Percentiles rank a stretch among this genome's conserved stretches.
Conservation (phyloP, 2,797 vertebrate species). For the Gallinago solitaria region DNA sequence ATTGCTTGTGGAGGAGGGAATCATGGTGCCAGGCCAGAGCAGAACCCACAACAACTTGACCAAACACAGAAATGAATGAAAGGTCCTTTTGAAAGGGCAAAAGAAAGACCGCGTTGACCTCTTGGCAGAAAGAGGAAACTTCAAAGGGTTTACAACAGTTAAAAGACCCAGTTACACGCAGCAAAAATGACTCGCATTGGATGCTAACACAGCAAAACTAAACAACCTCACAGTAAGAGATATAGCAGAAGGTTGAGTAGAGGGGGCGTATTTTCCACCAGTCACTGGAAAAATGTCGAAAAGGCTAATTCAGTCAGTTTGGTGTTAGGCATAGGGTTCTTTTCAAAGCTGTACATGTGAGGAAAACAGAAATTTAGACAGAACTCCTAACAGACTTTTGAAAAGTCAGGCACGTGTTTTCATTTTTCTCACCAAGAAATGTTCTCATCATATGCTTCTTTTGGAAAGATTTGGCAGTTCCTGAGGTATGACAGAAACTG, state of each 20-base stretch:
- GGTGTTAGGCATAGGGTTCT: background rate
- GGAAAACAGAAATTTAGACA: constrained; percentile 1
- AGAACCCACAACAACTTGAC: constrained; percentile 70
- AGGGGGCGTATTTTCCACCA: background rate
- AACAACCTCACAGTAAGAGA: constrained; percentile 46
- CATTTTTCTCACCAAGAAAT: constrained; percentile 2
- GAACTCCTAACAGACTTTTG: background rate
- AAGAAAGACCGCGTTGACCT: constrained; percentile 64
- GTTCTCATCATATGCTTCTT: background rate
- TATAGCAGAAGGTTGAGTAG: constrained; percentile 1
- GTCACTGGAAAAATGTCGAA: background rate
- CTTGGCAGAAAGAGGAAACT: constrained; percentile 64
- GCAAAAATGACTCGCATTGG: constrained; percentile 37
- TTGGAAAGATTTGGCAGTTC: constrained; percentile 11
- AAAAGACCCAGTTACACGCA: constrained; percentile 38
- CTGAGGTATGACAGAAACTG: background rate
- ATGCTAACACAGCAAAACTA: constrained; percentile 29
- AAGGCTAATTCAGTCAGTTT: background rate
- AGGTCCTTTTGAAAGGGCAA: constrained; percentile 69
- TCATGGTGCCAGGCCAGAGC: constrained; percentile 53
- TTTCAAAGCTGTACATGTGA: background rate
- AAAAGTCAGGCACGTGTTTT: background rate
- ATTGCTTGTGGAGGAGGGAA: constrained; percentile 46
- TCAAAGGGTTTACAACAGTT: constrained; percentile 65
- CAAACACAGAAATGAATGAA: constrained; percentile 71